Base-by-base conservation (phyloP, 2,113 vertebrate genomes). In the Bombycilla garrulus region DNA sequence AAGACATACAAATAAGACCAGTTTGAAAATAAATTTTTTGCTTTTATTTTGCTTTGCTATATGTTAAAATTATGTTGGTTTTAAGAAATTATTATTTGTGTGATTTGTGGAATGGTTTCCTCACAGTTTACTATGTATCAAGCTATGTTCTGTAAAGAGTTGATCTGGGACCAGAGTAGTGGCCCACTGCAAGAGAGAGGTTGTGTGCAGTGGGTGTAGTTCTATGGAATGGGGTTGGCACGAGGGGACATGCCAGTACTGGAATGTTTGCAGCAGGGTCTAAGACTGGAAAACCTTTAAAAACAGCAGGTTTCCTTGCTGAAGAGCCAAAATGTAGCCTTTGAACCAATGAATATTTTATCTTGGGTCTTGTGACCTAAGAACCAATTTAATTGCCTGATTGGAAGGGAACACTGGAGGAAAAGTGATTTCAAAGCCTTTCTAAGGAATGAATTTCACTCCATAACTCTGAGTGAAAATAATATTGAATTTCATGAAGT, bases 171-270 rank as follows among this genome's bases (percentile, higher is more conserved):
- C 4, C 10, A 26, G 5, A 5, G 8, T 71, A 5, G 13, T 54
- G 28, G n/a, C 22, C 14, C 31, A 19, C 25, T 28, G 56, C 14
- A 22, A 80, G 13, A 9, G 8, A n/a, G 8, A 53, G 2, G 7
- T 11, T 38, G 17, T 40, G 26, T 1, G 2, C 17, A 56, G 6
- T 10, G 38, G 18, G 5, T 40, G 5, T 8, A 20, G 9, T 54
- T 62, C 40, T 74, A 36, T 4, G 22, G 61, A 67, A 53, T 11
- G 5, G 1, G 1, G 6, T 20, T 35, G 5, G 40, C 21, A 57
- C 0, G 0, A 66, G 14, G 15, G 22, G 8, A 20, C 11, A 51
- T 25, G 5, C 6, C 33, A 3, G 9, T 24, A 21, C 7, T 0
- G 0, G 3, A 22, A 21, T 17, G 24, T 69, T 45, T 51, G 10